These are phyloP conservation scores for Phalloptychus januarius DNA, from an alignment of 2,797 vertebrate species.

Conservation along the genomic window DNA sequence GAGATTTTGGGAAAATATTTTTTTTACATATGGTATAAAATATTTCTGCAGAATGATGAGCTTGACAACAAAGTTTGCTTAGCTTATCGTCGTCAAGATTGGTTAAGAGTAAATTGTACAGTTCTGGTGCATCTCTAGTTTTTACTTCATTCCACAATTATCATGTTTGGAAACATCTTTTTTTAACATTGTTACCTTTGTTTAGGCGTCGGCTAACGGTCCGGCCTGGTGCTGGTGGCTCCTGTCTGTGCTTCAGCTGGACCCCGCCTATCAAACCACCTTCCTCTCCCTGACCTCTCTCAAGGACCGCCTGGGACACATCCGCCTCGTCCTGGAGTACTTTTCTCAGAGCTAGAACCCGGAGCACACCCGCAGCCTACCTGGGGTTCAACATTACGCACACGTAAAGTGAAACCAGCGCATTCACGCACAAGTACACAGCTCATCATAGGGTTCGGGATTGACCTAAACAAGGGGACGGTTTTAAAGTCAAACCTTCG, in stretches of 20 bases:
- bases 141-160: neutral
- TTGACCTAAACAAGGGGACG: constrained; percentile 9
- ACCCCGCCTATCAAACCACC: constrained; percentile 86
- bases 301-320: constrained; percentile 84
- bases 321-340: constrained; percentile 84
- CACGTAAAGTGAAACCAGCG: constrained; percentile 27
- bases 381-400: constrained; percentile 10
- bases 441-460: constrained; percentile 1
- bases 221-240: constrained; percentile 95
- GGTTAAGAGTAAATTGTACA: neutral
- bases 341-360: constrained; percentile 83
- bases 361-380: constrained; percentile 1
- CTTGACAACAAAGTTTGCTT: neutral
- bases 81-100: neutral
- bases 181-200: neutral
- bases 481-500: constrained; percentile 27
- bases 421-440: constrained; percentile 20
- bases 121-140: neutral
- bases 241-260: constrained; percentile 88
- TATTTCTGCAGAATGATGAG: neutral
- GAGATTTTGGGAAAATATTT: no score
- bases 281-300: constrained; percentile 87
- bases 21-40: no score
- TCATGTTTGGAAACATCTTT: neutral
- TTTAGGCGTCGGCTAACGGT: constrained; percentile 84